Conservation (phyloP, 2,888 invertebrate species). For the Tethea ocularis region DNA sequence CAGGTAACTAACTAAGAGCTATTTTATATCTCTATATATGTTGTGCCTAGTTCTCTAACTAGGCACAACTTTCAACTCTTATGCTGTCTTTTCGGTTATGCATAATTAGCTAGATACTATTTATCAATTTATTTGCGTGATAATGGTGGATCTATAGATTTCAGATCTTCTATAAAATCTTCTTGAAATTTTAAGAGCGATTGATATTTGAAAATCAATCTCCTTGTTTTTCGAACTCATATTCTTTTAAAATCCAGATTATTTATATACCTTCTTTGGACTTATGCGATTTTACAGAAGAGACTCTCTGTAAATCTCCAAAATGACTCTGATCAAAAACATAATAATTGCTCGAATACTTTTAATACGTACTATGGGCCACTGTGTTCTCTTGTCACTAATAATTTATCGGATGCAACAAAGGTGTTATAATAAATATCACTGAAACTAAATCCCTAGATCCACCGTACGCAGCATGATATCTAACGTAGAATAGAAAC, state of each 20-base stretch:
- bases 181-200: not conserved
- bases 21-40: too few relatives aligned
- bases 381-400: too few relatives aligned
- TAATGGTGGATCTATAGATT: not conserved
- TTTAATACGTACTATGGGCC: not conserved
- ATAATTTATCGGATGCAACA: not conserved
- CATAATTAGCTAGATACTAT: not conserved
- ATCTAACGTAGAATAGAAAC: not conserved
- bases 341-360: not conserved
- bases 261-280: too few relatives aligned
- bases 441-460: not conserved
- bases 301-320: not conserved
- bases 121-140: not conserved
- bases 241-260: too few relatives aligned
- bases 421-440: not conserved
- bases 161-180: not conserved
- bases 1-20: conserved; percentile 42
- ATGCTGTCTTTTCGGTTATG: not conserved
- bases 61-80: not conserved
- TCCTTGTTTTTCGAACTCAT: too few relatives aligned
- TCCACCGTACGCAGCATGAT: not conserved
- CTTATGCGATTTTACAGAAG: not conserved
- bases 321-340: too few relatives aligned
- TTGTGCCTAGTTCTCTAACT: too few relatives aligned
- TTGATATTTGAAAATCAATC: not conserved